Conservation (phyloP, 2,113 vertebrate genomes). For the Callochromis pleurospilus region DNA sequence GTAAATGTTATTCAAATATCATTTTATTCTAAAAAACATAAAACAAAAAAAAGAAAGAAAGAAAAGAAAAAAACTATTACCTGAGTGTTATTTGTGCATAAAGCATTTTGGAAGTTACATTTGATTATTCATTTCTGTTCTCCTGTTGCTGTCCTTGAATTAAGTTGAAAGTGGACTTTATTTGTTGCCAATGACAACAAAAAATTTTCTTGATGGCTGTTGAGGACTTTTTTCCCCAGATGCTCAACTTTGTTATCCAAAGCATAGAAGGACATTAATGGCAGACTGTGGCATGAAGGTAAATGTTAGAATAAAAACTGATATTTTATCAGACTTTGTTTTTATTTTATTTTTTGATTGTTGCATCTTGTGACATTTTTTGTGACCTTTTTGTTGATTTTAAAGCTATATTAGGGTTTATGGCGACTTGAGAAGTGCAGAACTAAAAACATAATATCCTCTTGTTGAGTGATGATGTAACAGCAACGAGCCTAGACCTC, state of each 20-base stretch:
- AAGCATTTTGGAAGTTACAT: slow-evolving; percentile 64
- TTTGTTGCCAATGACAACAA: neutral
- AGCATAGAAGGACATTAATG: slow-evolving; percentile 19
- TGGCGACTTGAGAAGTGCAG: accelerated
- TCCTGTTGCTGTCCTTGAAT: slow-evolving; percentile 47
- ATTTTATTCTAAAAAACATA: slow-evolving; percentile 63
- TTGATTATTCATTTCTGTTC: slow-evolving; percentile 49
- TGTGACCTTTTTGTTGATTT: neutral
- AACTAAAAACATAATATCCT: neutral
- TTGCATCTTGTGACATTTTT: neutral
- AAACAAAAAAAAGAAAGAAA: neutral
- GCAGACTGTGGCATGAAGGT: slow-evolving; percentile 67
- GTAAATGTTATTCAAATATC: slow-evolving; percentile 72
- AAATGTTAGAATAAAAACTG: slow-evolving; percentile 66
- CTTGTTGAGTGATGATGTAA: neutral
- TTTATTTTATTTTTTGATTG: neutral
- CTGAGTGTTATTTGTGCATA: slow-evolving; percentile 76
- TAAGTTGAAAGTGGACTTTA: slow-evolving; percentile 40
- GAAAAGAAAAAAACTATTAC: slow-evolving; percentile 47
- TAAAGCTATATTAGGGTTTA: neutral
- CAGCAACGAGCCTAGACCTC: neutral
- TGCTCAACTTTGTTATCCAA: slow-evolving; percentile 42
- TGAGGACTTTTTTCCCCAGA: slow-evolving; percentile 42
- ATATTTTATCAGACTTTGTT: slow-evolving; percentile 64
- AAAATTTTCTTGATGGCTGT: neutral